These are phyloP conservation scores for Pasiphila rectangulata DNA, from an alignment of 2,888 invertebrate genomes.

Conservation along the genomic window DNA sequence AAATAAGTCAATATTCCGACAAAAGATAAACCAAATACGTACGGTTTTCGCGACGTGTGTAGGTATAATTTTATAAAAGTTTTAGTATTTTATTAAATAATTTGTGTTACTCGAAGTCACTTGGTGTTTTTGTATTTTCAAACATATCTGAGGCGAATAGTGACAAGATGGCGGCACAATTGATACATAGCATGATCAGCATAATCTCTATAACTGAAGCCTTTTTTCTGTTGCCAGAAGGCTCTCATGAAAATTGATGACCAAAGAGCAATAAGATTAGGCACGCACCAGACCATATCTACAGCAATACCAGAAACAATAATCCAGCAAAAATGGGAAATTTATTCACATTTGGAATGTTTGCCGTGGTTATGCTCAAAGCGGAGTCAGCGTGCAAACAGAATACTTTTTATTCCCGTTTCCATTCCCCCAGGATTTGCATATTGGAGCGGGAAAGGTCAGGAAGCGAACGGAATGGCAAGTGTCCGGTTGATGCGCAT, in stretches of 20 bases:
- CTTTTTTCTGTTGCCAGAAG: too few species aligned
- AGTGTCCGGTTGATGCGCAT: constrained; percentile 74
- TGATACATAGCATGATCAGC: too few species aligned
- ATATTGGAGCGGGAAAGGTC: constrained; percentile 80
- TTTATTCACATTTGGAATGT: constrained; percentile 21
- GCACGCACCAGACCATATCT: constrained; percentile 14
- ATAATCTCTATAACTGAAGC: too few species aligned
- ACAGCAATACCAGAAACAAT: constrained; percentile 23
- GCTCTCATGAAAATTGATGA: neutral
- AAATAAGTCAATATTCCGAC: too few species aligned
- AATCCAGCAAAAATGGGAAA: constrained; percentile 19
- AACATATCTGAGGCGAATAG: too few species aligned
- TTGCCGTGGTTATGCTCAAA: constrained; percentile 39
- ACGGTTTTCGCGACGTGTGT: too few species aligned
- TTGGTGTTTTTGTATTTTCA: too few species aligned
- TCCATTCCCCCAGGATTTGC: constrained; percentile 77
- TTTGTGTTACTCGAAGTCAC: too few species aligned
- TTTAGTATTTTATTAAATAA: too few species aligned
- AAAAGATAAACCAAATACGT: too few species aligned
- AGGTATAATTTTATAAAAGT: too few species aligned
- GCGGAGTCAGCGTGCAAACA: constrained; percentile 77
- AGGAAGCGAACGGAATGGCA: constrained; percentile 78
- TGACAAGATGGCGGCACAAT: too few species aligned
- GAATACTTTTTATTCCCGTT: constrained; percentile 78
- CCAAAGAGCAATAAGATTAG: neutral